These are phyloP conservation scores for Zoroaster sp. DNA, from an alignment of 53 echinoderm and acorn worm species.

Conservation along the genomic window DNA sequence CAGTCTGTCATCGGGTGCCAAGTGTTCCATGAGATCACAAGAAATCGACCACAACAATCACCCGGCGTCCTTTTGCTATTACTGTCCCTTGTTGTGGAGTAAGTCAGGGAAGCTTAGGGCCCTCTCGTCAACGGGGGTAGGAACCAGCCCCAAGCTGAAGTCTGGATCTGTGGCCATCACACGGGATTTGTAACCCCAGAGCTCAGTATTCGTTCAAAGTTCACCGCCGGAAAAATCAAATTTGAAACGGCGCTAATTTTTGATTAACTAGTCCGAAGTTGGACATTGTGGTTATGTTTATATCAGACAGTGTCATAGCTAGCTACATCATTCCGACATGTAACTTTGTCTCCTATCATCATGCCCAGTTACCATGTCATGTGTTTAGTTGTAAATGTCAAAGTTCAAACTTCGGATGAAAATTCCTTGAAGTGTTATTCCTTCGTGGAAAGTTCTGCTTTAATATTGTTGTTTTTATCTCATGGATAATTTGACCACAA, in stretches of 20 bases:
- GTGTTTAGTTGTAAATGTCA: too few species aligned
- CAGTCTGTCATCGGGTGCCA: constrained; percentile 14
- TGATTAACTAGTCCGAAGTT: too few species aligned
- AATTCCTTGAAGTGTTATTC: too few species aligned
- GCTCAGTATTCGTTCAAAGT: background rate
- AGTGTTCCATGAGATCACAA: constrained; percentile 34
- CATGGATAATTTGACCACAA: too few species aligned
- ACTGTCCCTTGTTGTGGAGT: background rate
- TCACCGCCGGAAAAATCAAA: background rate
- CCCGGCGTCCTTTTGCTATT: background rate
- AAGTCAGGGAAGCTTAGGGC: background rate
- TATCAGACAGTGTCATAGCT: too few species aligned
- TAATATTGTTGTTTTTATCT: too few species aligned
- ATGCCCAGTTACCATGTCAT: too few species aligned
- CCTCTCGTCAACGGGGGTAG: background rate
- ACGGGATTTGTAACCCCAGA: background rate
- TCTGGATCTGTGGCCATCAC: background rate
- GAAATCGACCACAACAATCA: constrained; percentile 38
- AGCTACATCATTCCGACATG: too few species aligned
- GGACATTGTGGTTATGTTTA: too few species aligned
- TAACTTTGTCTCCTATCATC: too few species aligned
- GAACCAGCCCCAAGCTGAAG: background rate
- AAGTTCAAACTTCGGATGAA: too few species aligned
- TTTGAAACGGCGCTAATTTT: background rate
- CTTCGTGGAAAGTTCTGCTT: too few species aligned